phyloP scores from a whole-genome alignment of 2,888 invertebrate species.

The Acleris holmiana region DNA sequence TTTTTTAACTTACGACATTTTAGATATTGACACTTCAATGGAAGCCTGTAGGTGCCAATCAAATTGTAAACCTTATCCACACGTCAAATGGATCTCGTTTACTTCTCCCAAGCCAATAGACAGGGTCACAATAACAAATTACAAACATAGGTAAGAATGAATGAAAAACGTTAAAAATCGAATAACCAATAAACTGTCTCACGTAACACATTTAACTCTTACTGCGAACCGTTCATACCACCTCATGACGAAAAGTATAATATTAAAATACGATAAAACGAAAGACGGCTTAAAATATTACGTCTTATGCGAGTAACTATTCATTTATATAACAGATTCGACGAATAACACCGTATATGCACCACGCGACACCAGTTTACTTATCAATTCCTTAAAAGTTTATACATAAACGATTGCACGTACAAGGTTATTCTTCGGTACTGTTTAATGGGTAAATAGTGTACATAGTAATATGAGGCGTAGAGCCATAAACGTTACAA shows the following conservation, averaged over 20 bases:
- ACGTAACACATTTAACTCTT: slow-evolving; percentile 33
- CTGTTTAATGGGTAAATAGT: slow-evolving; percentile 16
- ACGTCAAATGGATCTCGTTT: slow-evolving; percentile 8
- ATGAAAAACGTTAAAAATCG: slow-evolving; percentile 32
- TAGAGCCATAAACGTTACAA: slow-evolving; percentile 31
- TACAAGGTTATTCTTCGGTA: slow-evolving; percentile 39
- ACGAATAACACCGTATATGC: slow-evolving; percentile 41
- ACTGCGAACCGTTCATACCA: slow-evolving; percentile 18
- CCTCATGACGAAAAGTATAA: slow-evolving; percentile 3
- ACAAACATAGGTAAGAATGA: slow-evolving; percentile 28
- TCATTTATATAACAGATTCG: slow-evolving; percentile 33
- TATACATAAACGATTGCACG: slow-evolving; percentile 20
- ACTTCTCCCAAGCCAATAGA: slow-evolving; percentile 16
- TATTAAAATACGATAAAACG: slow-evolving; percentile 24
- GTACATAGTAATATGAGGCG: slow-evolving; percentile 19
- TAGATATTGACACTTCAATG: slow-evolving; percentile 59
- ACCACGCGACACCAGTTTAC: slow-evolving; percentile 28
- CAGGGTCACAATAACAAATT: slow-evolving; percentile 31
- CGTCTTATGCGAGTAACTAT: slow-evolving; percentile 34
- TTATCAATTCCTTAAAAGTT: slow-evolving; percentile 36
- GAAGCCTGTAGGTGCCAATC: slow-evolving; percentile 60
- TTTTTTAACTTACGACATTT: slow-evolving; percentile 17
- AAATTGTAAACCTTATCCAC: slow-evolving; percentile 34
- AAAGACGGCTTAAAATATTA: slow-evolving; percentile 35
- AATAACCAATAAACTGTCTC: slow-evolving; percentile 20